Evolutionary conservation across 2,113 vertebrate species (phyloP).

Genomic region (Castor canadensis): DNA sequence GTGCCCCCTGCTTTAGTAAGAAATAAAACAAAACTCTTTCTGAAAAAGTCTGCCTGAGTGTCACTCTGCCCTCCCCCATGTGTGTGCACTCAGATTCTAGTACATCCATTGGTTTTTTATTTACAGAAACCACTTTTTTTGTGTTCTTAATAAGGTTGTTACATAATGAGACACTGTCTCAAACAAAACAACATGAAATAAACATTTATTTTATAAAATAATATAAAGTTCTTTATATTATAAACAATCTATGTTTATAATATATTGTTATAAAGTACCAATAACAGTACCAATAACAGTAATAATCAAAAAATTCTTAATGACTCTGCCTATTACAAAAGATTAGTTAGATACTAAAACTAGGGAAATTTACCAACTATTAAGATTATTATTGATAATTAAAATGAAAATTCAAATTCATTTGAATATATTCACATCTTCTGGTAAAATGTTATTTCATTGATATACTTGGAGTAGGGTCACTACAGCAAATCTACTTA

Average conservation of each 20-base stretch:
- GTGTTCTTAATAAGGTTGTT: background rate
- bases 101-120: background rate
- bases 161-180: background rate
- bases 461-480: background rate
- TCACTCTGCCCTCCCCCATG: background rate
- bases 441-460: background rate
- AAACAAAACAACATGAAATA: background rate
- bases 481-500: background rate
- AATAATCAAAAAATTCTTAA: background rate
- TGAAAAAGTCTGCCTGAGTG: background rate
- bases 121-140: background rate
- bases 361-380: background rate
- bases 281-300: too few species aligned
- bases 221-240: too few species aligned
- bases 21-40: background rate
- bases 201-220: background rate
- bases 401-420: background rate
- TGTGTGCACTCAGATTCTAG: background rate
- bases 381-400: background rate
- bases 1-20: background rate
- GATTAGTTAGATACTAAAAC: conserved; percentile 20
- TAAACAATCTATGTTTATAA: too few species aligned
- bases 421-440: background rate
- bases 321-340: background rate
- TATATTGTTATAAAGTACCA: too few species aligned